phyloP scores from a whole-genome alignment of 2,797 vertebrate species.

The Lagorchestes hirsutus region DNA sequence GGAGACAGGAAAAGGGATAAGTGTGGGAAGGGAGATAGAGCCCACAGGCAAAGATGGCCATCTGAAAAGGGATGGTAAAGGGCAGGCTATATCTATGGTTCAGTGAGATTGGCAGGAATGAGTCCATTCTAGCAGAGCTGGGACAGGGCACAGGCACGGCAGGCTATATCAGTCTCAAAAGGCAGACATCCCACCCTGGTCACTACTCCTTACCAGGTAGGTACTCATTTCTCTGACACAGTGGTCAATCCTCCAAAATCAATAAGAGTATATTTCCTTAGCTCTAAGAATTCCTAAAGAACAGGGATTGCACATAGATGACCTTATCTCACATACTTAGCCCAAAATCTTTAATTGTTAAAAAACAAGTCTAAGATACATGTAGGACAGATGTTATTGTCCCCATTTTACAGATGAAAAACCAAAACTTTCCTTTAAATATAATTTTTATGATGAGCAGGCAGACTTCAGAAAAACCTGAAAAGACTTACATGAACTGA shows the following conservation, averaged over 20 bases:
- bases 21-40: background rate
- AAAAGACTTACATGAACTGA: too few relatives aligned
- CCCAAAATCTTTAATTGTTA: too few relatives aligned
- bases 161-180: background rate
- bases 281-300: background rate
- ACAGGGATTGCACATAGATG: too few relatives aligned
- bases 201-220: background rate
- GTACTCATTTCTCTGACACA: background rate
- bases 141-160: background rate
- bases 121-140: background rate
- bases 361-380: background rate
- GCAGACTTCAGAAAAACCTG: too few relatives aligned
- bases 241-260: too few relatives aligned
- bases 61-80: background rate
- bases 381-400: background rate
- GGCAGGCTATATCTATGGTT: background rate
- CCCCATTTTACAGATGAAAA: background rate
- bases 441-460: background rate
- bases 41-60: background rate
- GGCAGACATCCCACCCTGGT: background rate
- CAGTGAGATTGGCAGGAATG: background rate
- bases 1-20: background rate
- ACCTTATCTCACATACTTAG: too few relatives aligned
- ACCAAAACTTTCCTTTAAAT: background rate
- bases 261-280: background rate